phyloP scores from a whole-genome alignment of 2,797 vertebrate genomes.

The Staurois parvus region DNA sequence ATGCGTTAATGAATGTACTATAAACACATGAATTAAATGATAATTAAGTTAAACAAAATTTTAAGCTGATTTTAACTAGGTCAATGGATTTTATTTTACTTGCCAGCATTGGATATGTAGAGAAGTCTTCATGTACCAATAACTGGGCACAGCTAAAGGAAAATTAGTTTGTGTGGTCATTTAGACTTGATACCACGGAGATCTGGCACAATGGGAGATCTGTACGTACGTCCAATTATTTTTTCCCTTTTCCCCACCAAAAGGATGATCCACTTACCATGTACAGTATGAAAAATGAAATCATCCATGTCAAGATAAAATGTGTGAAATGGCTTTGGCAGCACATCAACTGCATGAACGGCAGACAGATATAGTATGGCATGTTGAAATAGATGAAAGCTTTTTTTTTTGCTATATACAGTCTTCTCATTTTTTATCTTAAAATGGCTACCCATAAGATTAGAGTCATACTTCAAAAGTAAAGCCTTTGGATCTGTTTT shows the following conservation, averaged over 20 bases:
- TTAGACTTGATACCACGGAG: background rate
- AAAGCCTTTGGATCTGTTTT: background rate
- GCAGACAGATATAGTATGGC: background rate
- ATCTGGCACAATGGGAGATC: background rate
- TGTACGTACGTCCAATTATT: background rate
- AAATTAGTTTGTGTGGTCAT: background rate
- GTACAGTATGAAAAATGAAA: background rate
- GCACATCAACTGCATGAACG: background rate
- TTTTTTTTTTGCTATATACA: background rate
- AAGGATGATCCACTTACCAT: background rate
- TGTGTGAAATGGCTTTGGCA: background rate
- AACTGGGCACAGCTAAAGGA: background rate
- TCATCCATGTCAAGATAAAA: background rate
- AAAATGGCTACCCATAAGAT: background rate
- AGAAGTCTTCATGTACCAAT: background rate
- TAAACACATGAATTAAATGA: background rate
- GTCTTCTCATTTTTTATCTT: background rate
- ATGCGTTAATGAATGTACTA: background rate
- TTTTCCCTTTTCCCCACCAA: background rate
- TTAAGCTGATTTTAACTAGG: background rate
- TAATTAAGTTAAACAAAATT: background rate
- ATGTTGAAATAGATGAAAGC: background rate
- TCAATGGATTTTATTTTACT: background rate
- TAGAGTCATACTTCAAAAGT: background rate
- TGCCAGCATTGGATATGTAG: background rate